phyloP scores from a whole-genome alignment of 1,140 invertebrate species.

The Himalopsyche phryganea region DNA sequence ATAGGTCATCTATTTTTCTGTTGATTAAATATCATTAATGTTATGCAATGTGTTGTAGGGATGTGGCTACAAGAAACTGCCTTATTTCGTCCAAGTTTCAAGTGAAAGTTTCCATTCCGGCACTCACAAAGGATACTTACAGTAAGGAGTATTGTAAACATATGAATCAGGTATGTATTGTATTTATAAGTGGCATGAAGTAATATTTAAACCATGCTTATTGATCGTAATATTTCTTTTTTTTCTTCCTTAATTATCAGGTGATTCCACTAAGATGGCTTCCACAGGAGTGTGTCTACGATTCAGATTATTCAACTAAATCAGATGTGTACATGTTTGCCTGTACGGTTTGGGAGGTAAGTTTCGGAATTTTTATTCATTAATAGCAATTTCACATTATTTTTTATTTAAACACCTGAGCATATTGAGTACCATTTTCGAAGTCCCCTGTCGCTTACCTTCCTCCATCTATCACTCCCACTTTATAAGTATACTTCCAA shows the following conservation, averaged over 20 bases:
- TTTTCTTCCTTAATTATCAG: too few relatives aligned
- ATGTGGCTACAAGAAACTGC: constrained; percentile 92
- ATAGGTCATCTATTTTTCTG: too few relatives aligned
- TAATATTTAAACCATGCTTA: too few relatives aligned
- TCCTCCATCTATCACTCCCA: too few relatives aligned
- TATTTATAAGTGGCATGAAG: too few relatives aligned
- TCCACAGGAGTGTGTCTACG: constrained; percentile 81
- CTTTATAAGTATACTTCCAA: too few relatives aligned
- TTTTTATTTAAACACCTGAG: not conserved
- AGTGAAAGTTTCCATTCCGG: constrained; percentile 80
- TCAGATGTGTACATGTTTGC: constrained; percentile 93
- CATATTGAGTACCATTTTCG: not conserved
- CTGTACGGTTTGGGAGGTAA: constrained; percentile 82
- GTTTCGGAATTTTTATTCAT: constrained; percentile 27
- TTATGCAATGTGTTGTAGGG: constrained; percentile 50
- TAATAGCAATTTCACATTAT: constrained; percentile 8
- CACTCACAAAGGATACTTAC: constrained; percentile 80
- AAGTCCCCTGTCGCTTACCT: too few relatives aligned
- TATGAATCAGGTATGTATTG: constrained; percentile 63
- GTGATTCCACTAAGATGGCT: constrained; percentile 81
- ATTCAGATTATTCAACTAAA: constrained; percentile 90
- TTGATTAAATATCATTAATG: too few relatives aligned
- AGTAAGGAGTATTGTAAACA: constrained; percentile 81
- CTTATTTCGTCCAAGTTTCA: constrained; percentile 78
- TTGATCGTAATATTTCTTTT: too few relatives aligned